Evolutionary conservation across 2,888 invertebrate genomes (phyloP).

Genomic region (Drosophila affinis): DNA sequence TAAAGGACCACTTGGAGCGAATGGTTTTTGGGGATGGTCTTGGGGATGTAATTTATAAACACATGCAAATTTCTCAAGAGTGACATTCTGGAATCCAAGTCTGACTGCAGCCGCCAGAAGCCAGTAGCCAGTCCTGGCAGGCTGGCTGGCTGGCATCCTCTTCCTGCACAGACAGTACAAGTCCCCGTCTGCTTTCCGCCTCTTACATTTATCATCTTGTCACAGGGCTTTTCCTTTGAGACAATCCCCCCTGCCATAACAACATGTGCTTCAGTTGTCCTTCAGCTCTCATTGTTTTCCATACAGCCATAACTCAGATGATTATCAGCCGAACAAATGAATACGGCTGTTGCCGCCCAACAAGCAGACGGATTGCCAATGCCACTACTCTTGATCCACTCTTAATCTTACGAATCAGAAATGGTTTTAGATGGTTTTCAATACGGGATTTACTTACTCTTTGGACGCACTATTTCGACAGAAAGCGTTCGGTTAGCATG

Average conservation of each 20-base stretch:
- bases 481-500: constrained; percentile 49
- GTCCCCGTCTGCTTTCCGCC: constrained; percentile 11
- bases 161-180: constrained; percentile 39
- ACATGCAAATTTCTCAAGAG: constrained; percentile 1
- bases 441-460: constrained; percentile 77
- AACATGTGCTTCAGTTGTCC: constrained; percentile 30
- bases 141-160: constrained; percentile 24
- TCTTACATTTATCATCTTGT: constrained; percentile 74
- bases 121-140: constrained; percentile 20
- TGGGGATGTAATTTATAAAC: background rate
- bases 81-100: background rate
- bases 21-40: background rate
- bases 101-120: background rate
- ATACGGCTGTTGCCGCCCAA: constrained; percentile 67
- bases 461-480: constrained; percentile 76
- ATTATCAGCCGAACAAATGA: constrained; percentile 76
- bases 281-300: constrained; percentile 65
- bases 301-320: constrained; percentile 73
- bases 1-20: background rate
- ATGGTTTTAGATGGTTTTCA: constrained; percentile 1
- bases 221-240: constrained; percentile 47
- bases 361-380: background rate
- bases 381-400: too few relatives aligned
- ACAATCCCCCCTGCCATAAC: background rate
- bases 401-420: background rate